Percentiles rank a stretch among this genome's conserved stretches.
Conservation (phyloP, 1,140 invertebrate genomes). For the Reticulitermes speratus region DNA sequence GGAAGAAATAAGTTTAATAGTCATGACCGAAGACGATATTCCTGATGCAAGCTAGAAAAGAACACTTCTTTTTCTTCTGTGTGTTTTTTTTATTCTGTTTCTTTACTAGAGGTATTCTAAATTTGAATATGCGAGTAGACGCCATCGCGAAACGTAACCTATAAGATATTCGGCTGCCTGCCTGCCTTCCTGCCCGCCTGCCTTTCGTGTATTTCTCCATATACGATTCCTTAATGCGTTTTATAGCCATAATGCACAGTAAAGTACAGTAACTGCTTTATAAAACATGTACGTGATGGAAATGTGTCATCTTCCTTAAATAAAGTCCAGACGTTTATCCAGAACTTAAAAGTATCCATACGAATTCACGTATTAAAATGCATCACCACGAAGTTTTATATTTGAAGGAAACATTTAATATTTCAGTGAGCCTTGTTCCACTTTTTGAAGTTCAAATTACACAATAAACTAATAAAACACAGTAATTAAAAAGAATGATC, state of each 20-base stretch:
- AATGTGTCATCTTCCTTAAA: neutral
- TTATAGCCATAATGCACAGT: constrained; percentile 11
- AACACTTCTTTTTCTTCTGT: constrained; percentile 11
- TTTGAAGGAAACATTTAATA: no score
- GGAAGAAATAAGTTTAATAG: constrained; percentile 12
- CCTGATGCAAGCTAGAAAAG: neutral
- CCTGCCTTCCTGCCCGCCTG: neutral
- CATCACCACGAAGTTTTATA: no score
- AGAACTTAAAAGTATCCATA: no score
- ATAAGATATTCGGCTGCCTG: neutral
- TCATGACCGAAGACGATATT: constrained; percentile 6
- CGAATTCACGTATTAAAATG: no score
- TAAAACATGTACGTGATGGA: constrained; percentile 1
- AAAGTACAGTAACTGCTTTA: neutral
- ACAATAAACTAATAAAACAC: no score
- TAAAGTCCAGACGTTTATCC: neutral
- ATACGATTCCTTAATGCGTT: constrained; percentile 16
- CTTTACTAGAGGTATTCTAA: constrained; percentile 10
- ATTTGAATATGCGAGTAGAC: constrained; percentile 18
- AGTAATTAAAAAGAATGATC: no score
- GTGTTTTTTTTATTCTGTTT: neutral
- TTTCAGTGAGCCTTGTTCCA: no score
- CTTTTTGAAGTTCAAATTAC: no score
- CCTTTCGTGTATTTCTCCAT: neutral
- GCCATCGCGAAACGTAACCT: neutral